Conservation (phyloP, 2,888 invertebrate genomes). For the Malthinus flaveolus region DNA sequence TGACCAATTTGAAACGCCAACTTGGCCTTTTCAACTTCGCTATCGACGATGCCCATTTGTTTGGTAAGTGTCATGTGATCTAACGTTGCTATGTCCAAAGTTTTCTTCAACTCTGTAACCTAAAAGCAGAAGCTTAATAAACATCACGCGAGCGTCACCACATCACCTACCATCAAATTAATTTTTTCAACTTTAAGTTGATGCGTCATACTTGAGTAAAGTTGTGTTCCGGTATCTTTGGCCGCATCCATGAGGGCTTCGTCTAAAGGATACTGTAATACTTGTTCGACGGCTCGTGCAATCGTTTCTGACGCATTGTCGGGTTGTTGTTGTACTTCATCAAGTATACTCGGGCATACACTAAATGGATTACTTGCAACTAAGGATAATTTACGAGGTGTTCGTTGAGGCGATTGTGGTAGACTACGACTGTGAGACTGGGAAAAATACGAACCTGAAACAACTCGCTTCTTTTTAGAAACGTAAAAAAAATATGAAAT, state of each 20-base stretch:
- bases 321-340: conserved; percentile 48
- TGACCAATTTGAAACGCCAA: conserved; percentile 60
- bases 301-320: conserved; percentile 56
- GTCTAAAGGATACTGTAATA: conserved; percentile 63
- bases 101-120: conserved; percentile 75
- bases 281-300: conserved; percentile 57
- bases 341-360: conserved; percentile 54
- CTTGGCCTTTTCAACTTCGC: conserved; percentile 54
- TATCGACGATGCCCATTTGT: conserved; percentile 52
- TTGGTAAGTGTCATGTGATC: conserved; percentile 59
- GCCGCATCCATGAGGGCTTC: conserved; percentile 88
- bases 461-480: not conserved
- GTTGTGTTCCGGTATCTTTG: conserved; percentile 81
- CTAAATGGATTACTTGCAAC: conserved; percentile 63
- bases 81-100: conserved; percentile 73
- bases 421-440: conserved; percentile 64
- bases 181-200: conserved; percentile 75
- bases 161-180: conserved; percentile 77
- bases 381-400: conserved; percentile 72
- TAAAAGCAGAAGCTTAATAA: conserved; percentile 44
- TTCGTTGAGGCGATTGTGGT: conserved; percentile 77
- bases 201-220: conserved; percentile 72
- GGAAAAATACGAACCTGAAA: conserved; percentile 55
- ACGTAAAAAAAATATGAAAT: not conserved
- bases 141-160: too few relatives aligned